Evolutionary conservation across 2,797 vertebrate species (phyloP), one percentile per base, ranked within the genome.

Genomic region (Sternarchorhynchus goeldii): DNA sequence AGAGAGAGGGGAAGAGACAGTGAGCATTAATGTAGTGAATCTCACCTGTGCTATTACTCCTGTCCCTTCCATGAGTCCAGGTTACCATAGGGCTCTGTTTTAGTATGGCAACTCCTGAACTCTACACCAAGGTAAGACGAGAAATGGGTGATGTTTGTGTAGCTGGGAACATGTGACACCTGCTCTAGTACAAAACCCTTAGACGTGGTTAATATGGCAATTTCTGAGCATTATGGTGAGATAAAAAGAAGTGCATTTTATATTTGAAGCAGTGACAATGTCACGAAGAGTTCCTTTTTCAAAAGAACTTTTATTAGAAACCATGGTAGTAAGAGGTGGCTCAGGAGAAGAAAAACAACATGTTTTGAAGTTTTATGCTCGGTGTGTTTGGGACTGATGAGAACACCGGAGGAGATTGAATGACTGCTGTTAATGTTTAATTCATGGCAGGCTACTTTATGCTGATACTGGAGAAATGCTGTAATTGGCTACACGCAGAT

Each of bases 371-470:
- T 39, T 66, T 72, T 45, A 4, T 67, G n/a, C 62, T 32, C 2
- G 36, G 12, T 53, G 59, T 80, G 39, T 21, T 66, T 20, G 41
- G 36, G 56, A 72, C 81, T 80, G 89, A 88, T 88, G 75, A 62
- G 50, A 89, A 84, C 7, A 90, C 80, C 86, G n/a, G 16, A 59
- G 63, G 0, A 64, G 78, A 75, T 45, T 78, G 88, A 86, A 88
- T 90, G 87, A 91, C 87, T 70, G 18, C 56, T 84, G 92, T 94
- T 94, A 94, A 94, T 93, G 88, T 92, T 93, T 94, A 94, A 94
- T 92, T 12, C 67, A 90, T 88, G 88, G 85, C 34, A 29, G 78
- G 87, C 82, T 36, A 18, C 86, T 92, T 93, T 93, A 80, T 93
- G 93, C 93, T 94, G 93, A 94, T 92, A 83, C 77, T 64, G 65